These are phyloP conservation scores for Phalloptychus januarius DNA, from an alignment of 2,797 vertebrate species.

Conservation along the genomic window DNA sequence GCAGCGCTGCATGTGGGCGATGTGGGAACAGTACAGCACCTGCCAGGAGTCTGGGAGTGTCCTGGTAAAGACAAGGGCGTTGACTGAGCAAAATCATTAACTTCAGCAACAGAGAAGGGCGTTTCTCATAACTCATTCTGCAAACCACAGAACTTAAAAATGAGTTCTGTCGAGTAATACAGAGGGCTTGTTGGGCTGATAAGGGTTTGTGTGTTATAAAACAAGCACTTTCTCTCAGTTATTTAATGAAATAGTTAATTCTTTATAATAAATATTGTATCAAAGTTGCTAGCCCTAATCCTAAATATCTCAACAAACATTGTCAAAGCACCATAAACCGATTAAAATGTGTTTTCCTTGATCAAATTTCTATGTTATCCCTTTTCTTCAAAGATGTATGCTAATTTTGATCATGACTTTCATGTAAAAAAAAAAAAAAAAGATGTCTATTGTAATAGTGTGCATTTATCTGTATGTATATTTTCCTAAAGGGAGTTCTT, in stretches of 20 bases:
- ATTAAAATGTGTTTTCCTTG: neutral
- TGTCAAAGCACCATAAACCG: neutral
- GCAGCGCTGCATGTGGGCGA: neutral
- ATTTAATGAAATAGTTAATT: neutral
- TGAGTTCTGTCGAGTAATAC: neutral
- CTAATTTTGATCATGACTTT: neutral
- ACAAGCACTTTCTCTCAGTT: neutral
- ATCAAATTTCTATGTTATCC: neutral
- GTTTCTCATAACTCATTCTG: neutral
- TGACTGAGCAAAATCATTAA: slow-evolving; percentile 18
- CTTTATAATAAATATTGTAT: neutral
- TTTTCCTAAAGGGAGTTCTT: neutral
- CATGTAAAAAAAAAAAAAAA: neutral
- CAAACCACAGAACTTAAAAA: neutral
- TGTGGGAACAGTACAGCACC: slow-evolving; percentile 7
- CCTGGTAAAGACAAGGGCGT: slow-evolving; percentile 11
- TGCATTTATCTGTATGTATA: neutral
- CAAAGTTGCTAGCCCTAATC: no score
- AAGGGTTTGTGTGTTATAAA: no score
- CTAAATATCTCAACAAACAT: neutral
- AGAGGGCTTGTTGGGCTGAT: neutral
- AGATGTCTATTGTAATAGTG: neutral
- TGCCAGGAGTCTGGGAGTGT: slow-evolving; percentile 16
- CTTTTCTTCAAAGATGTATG: neutral
- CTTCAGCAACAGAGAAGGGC: neutral